Percentiles rank a stretch among this genome's conserved stretches.
Evolutionary conservation across 2,797 vertebrate species (phyloP).

Genomic region (Aphelocoma californica): DNA sequence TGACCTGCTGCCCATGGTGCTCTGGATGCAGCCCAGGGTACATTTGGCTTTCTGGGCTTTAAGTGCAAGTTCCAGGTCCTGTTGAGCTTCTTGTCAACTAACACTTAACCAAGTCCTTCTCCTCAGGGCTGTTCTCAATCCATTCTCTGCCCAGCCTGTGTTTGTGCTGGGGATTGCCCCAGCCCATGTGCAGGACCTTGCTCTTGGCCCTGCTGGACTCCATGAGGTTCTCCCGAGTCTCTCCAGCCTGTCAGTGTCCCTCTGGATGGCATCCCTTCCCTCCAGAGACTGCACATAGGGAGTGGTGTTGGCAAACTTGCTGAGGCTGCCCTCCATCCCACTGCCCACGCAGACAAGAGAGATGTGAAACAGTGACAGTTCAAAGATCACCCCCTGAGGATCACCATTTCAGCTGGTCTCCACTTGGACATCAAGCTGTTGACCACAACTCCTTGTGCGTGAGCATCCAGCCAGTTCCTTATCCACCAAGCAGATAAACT

Average conservation of each 20-base stretch:
- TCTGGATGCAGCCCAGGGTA: background rate
- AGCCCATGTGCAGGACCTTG: background rate
- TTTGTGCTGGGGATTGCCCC: background rate
- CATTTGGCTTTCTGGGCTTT: background rate
- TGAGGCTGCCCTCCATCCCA: background rate
- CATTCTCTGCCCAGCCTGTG: background rate
- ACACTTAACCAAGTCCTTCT: too few species aligned
- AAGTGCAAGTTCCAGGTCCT: background rate
- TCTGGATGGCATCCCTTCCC: background rate
- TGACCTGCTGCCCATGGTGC: background rate
- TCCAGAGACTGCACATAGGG: background rate
- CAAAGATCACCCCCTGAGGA: background rate
- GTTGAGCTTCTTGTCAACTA: background rate
- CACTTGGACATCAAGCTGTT: background rate
- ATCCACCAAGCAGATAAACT: background rate
- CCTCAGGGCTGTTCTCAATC: background rate
- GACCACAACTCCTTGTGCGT: background rate
- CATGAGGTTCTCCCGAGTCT: accelerated
- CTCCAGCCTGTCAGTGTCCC: background rate
- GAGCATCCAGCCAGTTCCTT: background rate
- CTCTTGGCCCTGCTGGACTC: background rate
- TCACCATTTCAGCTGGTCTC: too few species aligned
- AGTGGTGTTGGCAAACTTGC: accelerated
- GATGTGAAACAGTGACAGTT: background rate
- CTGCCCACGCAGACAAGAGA: background rate